These are phyloP conservation scores for Diaphora mendica DNA, from an alignment of 2,888 invertebrate genomes.

Conservation along the genomic window DNA sequence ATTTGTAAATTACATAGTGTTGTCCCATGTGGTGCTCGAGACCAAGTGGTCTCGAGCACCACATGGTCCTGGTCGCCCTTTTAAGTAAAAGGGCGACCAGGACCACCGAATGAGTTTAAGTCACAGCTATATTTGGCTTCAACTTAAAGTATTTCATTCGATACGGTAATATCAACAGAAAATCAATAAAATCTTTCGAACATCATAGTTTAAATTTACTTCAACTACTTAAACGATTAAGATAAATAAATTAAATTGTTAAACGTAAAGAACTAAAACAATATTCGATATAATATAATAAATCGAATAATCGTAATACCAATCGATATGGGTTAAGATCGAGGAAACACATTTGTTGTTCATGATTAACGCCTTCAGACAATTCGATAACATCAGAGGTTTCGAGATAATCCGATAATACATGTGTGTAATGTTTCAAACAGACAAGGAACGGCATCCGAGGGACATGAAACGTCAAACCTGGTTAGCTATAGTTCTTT, in stretches of 20 bases:
- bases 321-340: not conserved
- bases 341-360: conserved; percentile 8
- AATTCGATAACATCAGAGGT: conserved; percentile 19
- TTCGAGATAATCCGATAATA: conserved; percentile 24
- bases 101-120: too few relatives aligned
- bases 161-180: not conserved
- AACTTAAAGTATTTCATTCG: too few relatives aligned
- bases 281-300: not conserved
- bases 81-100: too few relatives aligned
- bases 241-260: not conserved
- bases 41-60: too few relatives aligned
- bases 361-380: conserved; percentile 9
- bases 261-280: not conserved
- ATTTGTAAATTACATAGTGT: too few relatives aligned
- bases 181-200: not conserved
- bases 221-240: not conserved
- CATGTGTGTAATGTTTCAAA: conserved; percentile 13
- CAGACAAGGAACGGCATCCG: conserved; percentile 10
- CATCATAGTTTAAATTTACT: not conserved
- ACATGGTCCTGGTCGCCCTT: too few relatives aligned
- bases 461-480: not conserved
- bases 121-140: too few relatives aligned
- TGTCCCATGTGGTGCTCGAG: too few relatives aligned
- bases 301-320: not conserved
- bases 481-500: not conserved